phyloP scores from a whole-genome alignment of 2,113 vertebrate genomes.

The Toxostoma redivivum region DNA sequence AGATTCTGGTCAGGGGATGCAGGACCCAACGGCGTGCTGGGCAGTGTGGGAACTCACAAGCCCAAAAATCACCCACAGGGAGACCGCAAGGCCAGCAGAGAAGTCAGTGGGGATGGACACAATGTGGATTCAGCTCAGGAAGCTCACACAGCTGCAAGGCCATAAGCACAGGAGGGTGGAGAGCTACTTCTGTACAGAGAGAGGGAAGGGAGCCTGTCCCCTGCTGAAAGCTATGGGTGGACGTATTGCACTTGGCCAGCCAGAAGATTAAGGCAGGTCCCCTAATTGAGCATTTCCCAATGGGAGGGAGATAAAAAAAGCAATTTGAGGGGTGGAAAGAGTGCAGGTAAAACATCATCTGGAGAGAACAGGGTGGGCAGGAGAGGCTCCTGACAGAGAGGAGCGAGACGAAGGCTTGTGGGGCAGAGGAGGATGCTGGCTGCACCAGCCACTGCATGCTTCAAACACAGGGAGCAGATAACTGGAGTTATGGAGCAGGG shows the following conservation, averaged over 20 bases:
- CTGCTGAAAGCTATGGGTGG: conserved; percentile 32
- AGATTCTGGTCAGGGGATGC: too few species aligned
- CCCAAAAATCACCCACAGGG: accelerated
- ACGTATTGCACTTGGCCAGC: not conserved
- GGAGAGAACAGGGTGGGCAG: not conserved
- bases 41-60: accelerated
- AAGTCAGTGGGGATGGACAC: not conserved
- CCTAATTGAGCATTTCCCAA: conserved; percentile 1
- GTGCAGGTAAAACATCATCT: not conserved
- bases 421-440: not conserved
- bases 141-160: not conserved
- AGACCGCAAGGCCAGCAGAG: not conserved
- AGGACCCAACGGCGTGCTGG: not conserved
- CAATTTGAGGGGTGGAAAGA: not conserved
- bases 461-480: not conserved
- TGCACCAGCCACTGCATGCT: not conserved
- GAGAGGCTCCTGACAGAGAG: not conserved
- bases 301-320: not conserved
- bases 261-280: not conserved
- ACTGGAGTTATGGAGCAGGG: not conserved
- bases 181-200: not conserved
- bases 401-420: not conserved
- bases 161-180: not conserved
- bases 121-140: not conserved
- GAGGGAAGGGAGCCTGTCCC: conserved; percentile 1